Percentiles rank a stretch among this genome's conserved stretches.
phyloP scores from a whole-genome alignment of 2,797 vertebrate species.

The Gymnocypris eckloni region DNA sequence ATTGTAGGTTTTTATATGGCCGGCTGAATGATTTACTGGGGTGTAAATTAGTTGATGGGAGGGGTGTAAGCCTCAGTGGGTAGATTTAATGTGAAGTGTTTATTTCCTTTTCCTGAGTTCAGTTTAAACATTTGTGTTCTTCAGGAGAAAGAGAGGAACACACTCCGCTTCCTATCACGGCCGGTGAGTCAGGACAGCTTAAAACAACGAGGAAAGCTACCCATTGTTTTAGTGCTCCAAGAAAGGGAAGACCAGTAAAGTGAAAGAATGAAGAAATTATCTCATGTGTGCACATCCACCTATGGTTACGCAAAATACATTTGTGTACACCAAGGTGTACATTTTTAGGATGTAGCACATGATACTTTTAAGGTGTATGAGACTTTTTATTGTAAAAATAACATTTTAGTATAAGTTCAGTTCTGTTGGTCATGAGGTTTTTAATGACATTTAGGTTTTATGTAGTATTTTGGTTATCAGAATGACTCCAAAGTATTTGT shows the following conservation, averaged over 20 bases:
- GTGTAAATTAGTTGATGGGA: constrained; percentile 47
- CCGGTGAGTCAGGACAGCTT: neutral
- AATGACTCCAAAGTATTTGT: neutral
- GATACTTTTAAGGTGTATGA: neutral
- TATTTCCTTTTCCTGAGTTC: constrained; percentile 74
- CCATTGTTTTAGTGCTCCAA: constrained; percentile 12
- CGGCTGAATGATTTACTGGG: constrained; percentile 61
- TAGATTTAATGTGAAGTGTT: constrained; percentile 71
- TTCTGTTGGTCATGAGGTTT: neutral
- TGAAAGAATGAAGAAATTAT: constrained; percentile 17
- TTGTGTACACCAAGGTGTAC: constrained; percentile 14
- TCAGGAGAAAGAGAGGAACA: constrained; percentile 62
- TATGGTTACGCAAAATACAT: neutral
- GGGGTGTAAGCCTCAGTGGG: constrained; percentile 54
- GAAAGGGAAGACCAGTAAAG: neutral
- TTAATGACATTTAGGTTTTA: neutral
- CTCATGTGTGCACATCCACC: neutral
- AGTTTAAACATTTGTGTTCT: constrained; percentile 68
- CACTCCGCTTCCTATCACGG: constrained; percentile 61
- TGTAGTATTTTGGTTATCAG: neutral
- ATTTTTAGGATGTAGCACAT: neutral
- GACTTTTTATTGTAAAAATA: neutral
- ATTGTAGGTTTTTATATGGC: constrained; percentile 8
- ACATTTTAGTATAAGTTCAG: neutral
- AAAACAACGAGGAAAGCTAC: constrained; percentile 29